Base-by-base conservation (phyloP, 2,888 invertebrate genomes). In the Tenthredo amoena region DNA sequence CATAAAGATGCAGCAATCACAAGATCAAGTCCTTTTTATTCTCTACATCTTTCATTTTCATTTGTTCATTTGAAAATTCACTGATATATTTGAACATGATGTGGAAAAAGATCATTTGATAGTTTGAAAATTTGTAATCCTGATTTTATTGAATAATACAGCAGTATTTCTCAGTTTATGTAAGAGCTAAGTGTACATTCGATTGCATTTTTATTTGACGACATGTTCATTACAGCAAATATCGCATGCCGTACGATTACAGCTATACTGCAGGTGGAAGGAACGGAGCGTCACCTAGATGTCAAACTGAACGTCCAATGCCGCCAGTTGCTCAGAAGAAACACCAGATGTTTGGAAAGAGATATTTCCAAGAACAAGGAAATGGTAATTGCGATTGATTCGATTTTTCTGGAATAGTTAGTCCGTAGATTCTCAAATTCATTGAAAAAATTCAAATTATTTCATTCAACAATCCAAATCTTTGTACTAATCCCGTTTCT, bases 261-360 rank as follows among this genome's bases (percentile, higher is more conserved):
- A 96, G 96, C 89, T 96, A 96, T 91, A 95, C 95, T 18, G 90
- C 92, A 40, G 90, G 93, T 15, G 93, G 92, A 26, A 93, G 94
- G 87, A 93, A 92, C 84, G 91, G 91, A 37, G 91, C 91, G 58
- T 91, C 93, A 58, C 92, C 94, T 47, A 90, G 92, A 86, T 93
- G 94, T 74, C 95, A 95, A 88, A 92, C 94, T 18, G 94, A 94
- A 2, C 94, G 96, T 58, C 91, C 91, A 86, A 94, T 95, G 88
- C 96, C 96, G 50, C 95, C 95, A 15, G 96, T 96, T 72, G 97
- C 97, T 0, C 98, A 98, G 93, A 98, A 98, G 94, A 98, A 98
- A 93, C 98, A 98, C 92, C 98, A 98, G 90, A 97, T 98, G 96
- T 98, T 97, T 92, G 98, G 98, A 9, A 98, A 98, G 93, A 94